A percentile compares a stretch with the other conserved stretches of the same genome.
phyloP scores from a whole-genome alignment of 2,113 vertebrate genomes.

The Anser brachyrhynchus region DNA sequence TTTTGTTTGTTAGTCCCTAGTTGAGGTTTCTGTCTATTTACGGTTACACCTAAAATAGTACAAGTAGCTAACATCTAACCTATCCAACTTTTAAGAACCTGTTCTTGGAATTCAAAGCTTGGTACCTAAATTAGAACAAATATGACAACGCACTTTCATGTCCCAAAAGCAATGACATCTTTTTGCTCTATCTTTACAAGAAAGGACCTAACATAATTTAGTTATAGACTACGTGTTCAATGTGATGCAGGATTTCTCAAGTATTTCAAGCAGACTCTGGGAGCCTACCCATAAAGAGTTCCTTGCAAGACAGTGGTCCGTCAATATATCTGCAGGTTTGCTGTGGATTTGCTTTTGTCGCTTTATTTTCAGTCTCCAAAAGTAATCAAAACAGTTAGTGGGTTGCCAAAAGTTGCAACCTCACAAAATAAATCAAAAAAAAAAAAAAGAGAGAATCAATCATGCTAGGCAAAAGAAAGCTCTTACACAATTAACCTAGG shows the following conservation, averaged over 20 bases:
- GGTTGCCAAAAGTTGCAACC: slow-evolving; percentile 11
- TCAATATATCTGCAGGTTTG: neutral
- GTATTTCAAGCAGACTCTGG: neutral
- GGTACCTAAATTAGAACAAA: neutral
- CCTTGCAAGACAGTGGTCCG: neutral
- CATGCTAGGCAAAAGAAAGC: neutral
- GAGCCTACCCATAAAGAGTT: neutral
- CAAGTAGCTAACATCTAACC: neutral
- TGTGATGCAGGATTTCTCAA: neutral
- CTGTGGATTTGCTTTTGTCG: slow-evolving; percentile 16
- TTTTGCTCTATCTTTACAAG: neutral
- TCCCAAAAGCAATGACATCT: neutral
- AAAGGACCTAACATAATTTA: neutral
- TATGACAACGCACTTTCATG: neutral
- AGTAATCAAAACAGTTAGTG: slow-evolving; percentile 14
- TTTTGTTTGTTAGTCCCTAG: neutral
- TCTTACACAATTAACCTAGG: slow-evolving; percentile 21
- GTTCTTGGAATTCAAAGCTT: neutral
- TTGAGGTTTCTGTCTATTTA: neutral
- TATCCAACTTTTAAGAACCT: neutral
- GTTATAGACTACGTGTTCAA: neutral
- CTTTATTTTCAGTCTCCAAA: slow-evolving; percentile 43
- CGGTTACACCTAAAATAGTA: neutral
- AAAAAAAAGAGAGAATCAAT: neutral
- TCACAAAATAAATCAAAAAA: slow-evolving; percentile 10